Evolutionary conservation across 1,140 invertebrate genomes (phyloP).

Genomic region (Drosophila nikananu): DNA sequence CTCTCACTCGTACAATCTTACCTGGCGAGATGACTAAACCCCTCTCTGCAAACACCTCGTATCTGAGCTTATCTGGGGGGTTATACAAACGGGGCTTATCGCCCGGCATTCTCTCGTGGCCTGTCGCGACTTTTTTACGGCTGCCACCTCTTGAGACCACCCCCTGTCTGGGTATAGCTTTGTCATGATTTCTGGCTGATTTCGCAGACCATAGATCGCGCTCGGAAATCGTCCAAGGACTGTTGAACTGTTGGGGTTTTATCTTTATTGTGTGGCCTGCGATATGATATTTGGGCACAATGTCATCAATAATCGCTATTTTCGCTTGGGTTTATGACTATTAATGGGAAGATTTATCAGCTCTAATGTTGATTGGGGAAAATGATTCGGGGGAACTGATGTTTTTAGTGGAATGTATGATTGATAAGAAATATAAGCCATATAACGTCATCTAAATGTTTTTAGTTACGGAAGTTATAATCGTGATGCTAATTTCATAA

Average conservation of each 20-base stretch:
- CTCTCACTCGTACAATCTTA: neutral
- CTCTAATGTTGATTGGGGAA: conserved; percentile 31
- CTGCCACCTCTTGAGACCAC: conserved; percentile 16
- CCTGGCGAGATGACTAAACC: conserved; percentile 34
- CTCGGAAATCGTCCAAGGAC: conserved; percentile 24
- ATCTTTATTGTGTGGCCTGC: conserved; percentile 30
- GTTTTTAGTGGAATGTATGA: neutral
- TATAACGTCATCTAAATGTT: neutral
- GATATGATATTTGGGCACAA: conserved; percentile 26
- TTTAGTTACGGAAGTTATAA: neutral
- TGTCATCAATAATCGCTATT: conserved; percentile 39
- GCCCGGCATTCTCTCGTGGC: conserved; percentile 31
- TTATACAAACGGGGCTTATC: conserved; percentile 43
- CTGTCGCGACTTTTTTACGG: conserved; percentile 37
- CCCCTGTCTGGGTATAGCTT: conserved; percentile 47
- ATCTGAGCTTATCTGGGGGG: conserved; percentile 37
- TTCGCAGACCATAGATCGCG: conserved; percentile 23
- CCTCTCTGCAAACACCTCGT: conserved; percentile 22
- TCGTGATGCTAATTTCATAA: conserved; percentile 2
- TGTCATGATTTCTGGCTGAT: conserved; percentile 65
- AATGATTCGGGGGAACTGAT: conserved; percentile 16
- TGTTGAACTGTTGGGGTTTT: conserved; percentile 9
- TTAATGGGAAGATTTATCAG: conserved; percentile 29
- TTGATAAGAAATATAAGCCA: conserved; percentile 6
- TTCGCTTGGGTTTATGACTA: conserved; percentile 17